phyloP scores from a whole-genome alignment of 2,888 invertebrate species.

The Argyresthia albistria region DNA sequence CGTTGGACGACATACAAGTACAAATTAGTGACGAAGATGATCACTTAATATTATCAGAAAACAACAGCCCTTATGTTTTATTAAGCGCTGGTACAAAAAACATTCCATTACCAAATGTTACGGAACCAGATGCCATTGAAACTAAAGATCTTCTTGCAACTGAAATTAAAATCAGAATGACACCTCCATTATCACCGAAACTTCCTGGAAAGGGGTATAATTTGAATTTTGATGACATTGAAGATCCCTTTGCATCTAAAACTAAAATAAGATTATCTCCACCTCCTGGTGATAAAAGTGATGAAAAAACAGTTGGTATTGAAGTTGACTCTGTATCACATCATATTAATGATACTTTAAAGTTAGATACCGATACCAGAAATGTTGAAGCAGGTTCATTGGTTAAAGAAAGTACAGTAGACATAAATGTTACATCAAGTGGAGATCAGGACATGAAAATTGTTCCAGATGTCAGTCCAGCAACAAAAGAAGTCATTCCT shows the following conservation, averaged over 20 bases:
- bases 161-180: neutral
- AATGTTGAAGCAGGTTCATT: too few species aligned
- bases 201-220: neutral
- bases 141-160: neutral
- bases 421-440: too few species aligned
- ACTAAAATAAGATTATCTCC: conserved; percentile 20
- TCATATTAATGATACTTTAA: too few species aligned
- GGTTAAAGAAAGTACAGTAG: too few species aligned
- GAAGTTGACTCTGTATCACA: too few species aligned
- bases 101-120: neutral
- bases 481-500: too few species aligned
- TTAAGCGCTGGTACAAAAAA: conserved; percentile 23
- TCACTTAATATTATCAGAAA: conserved; percentile 35
- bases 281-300: conserved; percentile 13
- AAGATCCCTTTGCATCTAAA: conserved; percentile 17
- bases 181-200: neutral
- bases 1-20: neutral
- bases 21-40: conserved; percentile 16
- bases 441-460: too few species aligned
- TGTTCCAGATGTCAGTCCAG: too few species aligned
- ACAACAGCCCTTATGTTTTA: conserved; percentile 40
- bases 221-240: conserved; percentile 16
- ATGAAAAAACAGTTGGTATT: neutral
- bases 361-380: too few species aligned
- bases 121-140: neutral